Conservation (phyloP, 2,797 vertebrate genomes). For the Microtus agrestis region DNA sequence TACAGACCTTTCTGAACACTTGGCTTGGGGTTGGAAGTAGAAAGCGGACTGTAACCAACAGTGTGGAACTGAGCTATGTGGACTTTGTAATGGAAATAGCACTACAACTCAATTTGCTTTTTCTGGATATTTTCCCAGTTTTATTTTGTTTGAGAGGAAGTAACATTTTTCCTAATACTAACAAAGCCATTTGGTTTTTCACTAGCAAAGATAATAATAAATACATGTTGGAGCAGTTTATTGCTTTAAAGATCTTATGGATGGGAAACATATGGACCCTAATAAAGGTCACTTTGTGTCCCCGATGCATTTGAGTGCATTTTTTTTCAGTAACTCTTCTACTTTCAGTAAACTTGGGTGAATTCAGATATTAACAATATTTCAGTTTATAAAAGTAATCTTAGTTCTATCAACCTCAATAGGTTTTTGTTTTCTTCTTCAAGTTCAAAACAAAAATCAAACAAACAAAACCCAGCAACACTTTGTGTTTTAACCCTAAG, state of each 20-base stretch:
- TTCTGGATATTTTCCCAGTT: conserved; percentile 78
- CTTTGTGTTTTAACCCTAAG: conserved; percentile 1
- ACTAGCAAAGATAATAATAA: conserved; percentile 77
- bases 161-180: conserved; percentile 80
- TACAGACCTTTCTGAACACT: conserved; percentile 78
- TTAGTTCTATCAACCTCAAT: conserved; percentile 29
- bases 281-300: conserved; percentile 67
- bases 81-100: conserved; percentile 79
- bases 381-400: conserved; percentile 43
- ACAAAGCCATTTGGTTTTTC: conserved; percentile 65
- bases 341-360: conserved; percentile 46
- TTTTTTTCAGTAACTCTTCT: conserved; percentile 58
- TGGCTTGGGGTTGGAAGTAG: conserved; percentile 79
- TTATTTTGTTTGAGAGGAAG: conserved; percentile 84
- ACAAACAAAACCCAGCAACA: background rate
- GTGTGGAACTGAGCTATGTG: conserved; percentile 72
- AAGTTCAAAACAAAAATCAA: background rate
- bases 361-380: conserved; percentile 26
- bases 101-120: conserved; percentile 79
- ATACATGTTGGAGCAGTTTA: conserved; percentile 72
- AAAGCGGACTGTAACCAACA: conserved; percentile 79
- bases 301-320: conserved; percentile 39
- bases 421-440: conserved; percentile 2
- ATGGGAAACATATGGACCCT: conserved; percentile 74
- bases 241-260: conserved; percentile 75